A percentile compares a stretch with the other conserved stretches of the same genome.
These are phyloP conservation scores for Eupithecia pulchellata DNA, from an alignment of 2,888 invertebrate species.

Conservation along the genomic window DNA sequence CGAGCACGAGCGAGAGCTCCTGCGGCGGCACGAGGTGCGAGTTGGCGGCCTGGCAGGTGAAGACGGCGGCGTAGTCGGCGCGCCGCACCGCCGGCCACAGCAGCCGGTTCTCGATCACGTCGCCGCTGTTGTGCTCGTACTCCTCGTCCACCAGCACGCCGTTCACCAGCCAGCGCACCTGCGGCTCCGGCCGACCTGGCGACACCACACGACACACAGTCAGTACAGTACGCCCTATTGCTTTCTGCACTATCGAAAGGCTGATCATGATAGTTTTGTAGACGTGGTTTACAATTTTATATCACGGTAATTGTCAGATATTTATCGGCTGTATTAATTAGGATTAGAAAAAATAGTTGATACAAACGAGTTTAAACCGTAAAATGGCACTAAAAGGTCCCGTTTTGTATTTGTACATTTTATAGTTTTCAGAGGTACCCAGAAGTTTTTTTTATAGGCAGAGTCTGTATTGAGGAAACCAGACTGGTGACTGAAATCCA, in stretches of 20 bases:
- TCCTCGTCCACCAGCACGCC: conserved; percentile 92
- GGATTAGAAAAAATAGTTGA: no score
- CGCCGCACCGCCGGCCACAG: conserved; percentile 90
- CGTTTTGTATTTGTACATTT: no score
- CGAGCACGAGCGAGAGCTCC: conserved; percentile 90
- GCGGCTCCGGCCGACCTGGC: conserved; percentile 92
- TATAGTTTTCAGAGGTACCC: no score
- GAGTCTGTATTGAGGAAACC: no score
- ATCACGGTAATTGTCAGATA: no score
- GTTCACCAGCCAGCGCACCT: conserved; percentile 93
- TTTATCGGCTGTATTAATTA: no score
- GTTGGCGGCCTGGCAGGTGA: conserved; percentile 95
- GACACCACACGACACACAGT: not conserved
- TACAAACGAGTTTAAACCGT: no score
- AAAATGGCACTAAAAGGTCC: no score
- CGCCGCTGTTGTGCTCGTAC: conserved; percentile 93
- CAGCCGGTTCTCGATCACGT: conserved; percentile 93
- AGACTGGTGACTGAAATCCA: no score
- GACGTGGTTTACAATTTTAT: not conserved
- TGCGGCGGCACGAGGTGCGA: conserved; percentile 92
- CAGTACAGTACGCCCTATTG: not conserved
- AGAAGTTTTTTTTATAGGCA: no score
- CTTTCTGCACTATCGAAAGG: not conserved
- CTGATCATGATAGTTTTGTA: not conserved
- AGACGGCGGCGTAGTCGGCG: conserved; percentile 93